Conservation (phyloP, 2,797 vertebrate genomes). For the Erethizon dorsatum region DNA sequence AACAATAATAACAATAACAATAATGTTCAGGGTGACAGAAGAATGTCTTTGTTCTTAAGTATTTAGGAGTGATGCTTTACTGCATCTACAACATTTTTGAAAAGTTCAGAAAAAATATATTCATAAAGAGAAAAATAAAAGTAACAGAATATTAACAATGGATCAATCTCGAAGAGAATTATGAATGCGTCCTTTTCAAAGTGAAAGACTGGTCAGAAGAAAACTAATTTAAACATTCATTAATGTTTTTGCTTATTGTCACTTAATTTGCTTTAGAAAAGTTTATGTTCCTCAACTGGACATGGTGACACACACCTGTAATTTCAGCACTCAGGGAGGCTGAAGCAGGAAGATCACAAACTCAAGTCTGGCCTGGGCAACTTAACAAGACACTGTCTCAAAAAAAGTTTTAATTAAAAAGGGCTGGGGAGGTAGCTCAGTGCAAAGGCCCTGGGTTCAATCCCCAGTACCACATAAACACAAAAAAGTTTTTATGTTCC, state of each 20-base stretch:
- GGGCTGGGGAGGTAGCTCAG: neutral
- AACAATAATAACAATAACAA: neutral
- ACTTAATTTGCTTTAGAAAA: neutral
- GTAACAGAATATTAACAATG: neutral
- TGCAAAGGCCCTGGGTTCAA: neutral
- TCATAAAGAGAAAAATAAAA: neutral
- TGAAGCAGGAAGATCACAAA: neutral
- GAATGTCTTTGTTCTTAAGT: neutral
- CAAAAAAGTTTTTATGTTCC: neutral
- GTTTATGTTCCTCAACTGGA: neutral
- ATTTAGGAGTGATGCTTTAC: neutral
- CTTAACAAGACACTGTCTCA: neutral
- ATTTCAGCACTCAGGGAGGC: neutral
- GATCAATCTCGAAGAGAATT: neutral
- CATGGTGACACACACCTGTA: neutral
- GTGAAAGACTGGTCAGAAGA: neutral
- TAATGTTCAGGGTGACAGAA: neutral
- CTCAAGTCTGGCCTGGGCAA: neutral
- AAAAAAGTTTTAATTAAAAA: neutral
- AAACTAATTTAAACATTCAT: neutral
- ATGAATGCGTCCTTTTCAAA: constrained; percentile 40
- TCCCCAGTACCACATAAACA: neutral
- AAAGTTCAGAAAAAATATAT: neutral
- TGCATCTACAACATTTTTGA: constrained; percentile 11
- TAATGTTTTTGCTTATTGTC: neutral